Conservation (phyloP, 1,140 invertebrate species). For the Tenebrio molitor region DNA sequence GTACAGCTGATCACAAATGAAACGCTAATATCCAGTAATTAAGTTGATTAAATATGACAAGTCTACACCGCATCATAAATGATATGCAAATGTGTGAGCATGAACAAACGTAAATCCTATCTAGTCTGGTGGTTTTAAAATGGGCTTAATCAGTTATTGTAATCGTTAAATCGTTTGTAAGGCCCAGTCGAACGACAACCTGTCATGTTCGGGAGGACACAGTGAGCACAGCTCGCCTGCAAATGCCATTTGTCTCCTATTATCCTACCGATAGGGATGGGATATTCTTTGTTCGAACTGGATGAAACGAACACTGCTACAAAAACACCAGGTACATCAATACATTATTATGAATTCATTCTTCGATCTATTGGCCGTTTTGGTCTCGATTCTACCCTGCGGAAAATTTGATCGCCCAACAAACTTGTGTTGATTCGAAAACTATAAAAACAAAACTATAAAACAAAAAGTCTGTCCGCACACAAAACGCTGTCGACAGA, state of each 20-base stretch:
- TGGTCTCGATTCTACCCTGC: background rate
- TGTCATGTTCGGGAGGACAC: conserved; percentile 33
- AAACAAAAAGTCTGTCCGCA: conserved; percentile 33
- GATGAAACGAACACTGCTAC: background rate
- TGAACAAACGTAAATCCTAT: conserved; percentile 37
- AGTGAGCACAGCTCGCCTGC: conserved; percentile 7
- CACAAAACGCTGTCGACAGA: conserved; percentile 42
- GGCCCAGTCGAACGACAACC: conserved; percentile 37
- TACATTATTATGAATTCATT: conserved; percentile 21
- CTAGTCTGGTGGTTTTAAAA: conserved; percentile 39
- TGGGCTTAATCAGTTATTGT: conserved; percentile 40
- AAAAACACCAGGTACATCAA: conserved; percentile 18
- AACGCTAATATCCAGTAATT: conserved; percentile 36
- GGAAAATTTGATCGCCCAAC: conserved; percentile 27
- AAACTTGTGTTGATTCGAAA: conserved; percentile 33
- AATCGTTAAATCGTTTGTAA: conserved; percentile 40
- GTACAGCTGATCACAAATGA: conserved; percentile 32
- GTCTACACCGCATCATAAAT: conserved; percentile 29
- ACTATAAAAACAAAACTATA: conserved; percentile 40
- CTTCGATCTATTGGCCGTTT: conserved; percentile 11
- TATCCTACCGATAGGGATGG: conserved; percentile 27
- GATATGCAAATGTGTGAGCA: conserved; percentile 40
- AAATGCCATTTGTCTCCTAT: conserved; percentile 35
- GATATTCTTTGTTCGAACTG: conserved; percentile 25
- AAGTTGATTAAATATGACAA: conserved; percentile 41